Base-by-base conservation (phyloP, 2,888 invertebrate species). In the Conus canariensis region DNA sequence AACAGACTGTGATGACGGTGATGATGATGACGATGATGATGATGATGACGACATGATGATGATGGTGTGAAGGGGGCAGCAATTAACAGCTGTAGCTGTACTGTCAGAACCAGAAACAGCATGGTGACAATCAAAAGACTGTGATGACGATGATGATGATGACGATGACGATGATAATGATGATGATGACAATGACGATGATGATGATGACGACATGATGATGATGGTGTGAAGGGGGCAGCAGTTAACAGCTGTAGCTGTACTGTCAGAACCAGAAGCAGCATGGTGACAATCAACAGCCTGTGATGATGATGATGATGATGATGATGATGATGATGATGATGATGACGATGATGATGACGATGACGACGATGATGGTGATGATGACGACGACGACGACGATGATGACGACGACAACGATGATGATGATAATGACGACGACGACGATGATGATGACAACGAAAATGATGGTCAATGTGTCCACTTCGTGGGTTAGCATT, bases 31-130 rank as follows among this genome's bases (percentile, higher is more conserved):
- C 6, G 67, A 67, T 5, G 6, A 67, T 7, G 25, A 82, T 82
- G 25, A 82, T 82, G 25, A 56, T 85, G 56, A 87, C 70, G 25
- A 67, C n/a, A 87, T 67, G 25, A 70, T 67, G 25, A 87, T 67
- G 25, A 67, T 67, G 30, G 30, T 30, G 30, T 30, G 30, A 30
- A 30, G 30, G 30, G 30, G 2, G 30, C 30, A 1, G 30, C 30
- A 30, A 30, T 30, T 30, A 30, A 30, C 30, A 30, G 30, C 30
- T 30, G 30, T 30, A 30, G 30, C 30, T 30, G 30, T 30, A 30
- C 30, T 30, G 30, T 30, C 30, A 30, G 30, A 30, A 30, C 30
- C 30, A 30, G 30, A 30, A 30, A 2, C 30, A 30, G 30, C 30
- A 30, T 30, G 30, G 30, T 30, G 30, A 30, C 30, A 30, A 2